Conservation (phyloP, 1,140 invertebrate species). For the Scaptomyza hsui region DNA sequence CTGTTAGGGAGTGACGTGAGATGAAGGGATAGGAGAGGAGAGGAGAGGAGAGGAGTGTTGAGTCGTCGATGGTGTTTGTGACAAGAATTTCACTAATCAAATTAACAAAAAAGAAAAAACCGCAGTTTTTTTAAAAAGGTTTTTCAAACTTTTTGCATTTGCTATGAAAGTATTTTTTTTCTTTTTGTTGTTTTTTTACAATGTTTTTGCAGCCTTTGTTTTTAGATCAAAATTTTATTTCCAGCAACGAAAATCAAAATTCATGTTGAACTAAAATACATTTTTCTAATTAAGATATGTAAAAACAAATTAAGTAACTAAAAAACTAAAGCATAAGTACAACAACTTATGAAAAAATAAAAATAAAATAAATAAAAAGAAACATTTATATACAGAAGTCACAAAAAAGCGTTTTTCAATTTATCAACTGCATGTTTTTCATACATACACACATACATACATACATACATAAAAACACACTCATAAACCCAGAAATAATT, state of each 20-base stretch:
- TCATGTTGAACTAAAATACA: slow-evolving; percentile 35
- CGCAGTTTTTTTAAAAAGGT: slow-evolving; percentile 22
- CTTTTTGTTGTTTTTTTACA: too few species aligned
- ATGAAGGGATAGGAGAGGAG: not conserved
- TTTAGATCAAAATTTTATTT: slow-evolving; percentile 28
- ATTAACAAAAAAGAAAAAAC: slow-evolving; percentile 70
- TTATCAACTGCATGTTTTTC: slow-evolving; percentile 50
- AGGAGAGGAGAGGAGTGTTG: slow-evolving; percentile 19
- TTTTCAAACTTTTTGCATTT: slow-evolving; percentile 56
- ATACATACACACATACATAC: slow-evolving; percentile 16
- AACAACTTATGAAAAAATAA: slow-evolving; percentile 31
- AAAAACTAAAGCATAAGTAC: slow-evolving; percentile 39
- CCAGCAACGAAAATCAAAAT: slow-evolving; percentile 54
- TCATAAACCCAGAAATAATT: slow-evolving; percentile 12
- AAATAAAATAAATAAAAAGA: slow-evolving; percentile 68
- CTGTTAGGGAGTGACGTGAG: too few species aligned
- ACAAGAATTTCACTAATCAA: slow-evolving; percentile 55
- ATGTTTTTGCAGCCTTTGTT: not conserved
- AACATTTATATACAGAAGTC: slow-evolving; percentile 71
- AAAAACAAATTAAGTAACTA: slow-evolving; percentile 34
- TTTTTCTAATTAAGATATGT: slow-evolving; percentile 32
- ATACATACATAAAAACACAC: not conserved
- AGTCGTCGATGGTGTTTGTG: not conserved
- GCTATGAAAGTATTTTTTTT: slow-evolving; percentile 24
- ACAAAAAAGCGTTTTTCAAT: slow-evolving; percentile 74